Percentiles rank a stretch among this genome's conserved stretches.
Conservation (phyloP, 2,797 vertebrate species). For the Trematomus bernacchii region DNA sequence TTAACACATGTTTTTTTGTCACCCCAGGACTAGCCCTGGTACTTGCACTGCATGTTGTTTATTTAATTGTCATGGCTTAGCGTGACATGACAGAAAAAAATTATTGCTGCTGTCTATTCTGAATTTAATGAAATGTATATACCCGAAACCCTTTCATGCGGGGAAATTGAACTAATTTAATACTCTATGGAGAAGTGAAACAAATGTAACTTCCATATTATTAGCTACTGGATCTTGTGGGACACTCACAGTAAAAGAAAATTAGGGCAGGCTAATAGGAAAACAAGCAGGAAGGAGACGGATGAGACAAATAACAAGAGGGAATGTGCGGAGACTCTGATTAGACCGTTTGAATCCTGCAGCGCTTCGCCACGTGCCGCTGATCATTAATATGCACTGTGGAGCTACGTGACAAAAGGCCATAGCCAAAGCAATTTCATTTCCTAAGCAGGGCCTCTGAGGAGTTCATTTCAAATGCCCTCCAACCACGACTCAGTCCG, state of each 20-base stretch:
- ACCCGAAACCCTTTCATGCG: no score
- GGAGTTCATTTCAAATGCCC: slow-evolving; percentile 81
- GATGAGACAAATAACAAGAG: slow-evolving; percentile 23
- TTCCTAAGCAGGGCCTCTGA: slow-evolving; percentile 73
- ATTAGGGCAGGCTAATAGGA: slow-evolving; percentile 21
- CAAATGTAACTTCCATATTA: background rate
- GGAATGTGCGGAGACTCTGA: slow-evolving; percentile 28
- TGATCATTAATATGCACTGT: slow-evolving; percentile 79
- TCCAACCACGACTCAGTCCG: slow-evolving; percentile 70
- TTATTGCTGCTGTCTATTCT: no score
- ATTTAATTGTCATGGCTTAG: no score
- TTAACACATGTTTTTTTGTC: no score
- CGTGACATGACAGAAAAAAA: no score
- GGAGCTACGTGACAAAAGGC: slow-evolving; percentile 68
- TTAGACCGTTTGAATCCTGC: slow-evolving; percentile 43
- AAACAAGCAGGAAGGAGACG: slow-evolving; percentile 30
- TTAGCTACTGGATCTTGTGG: slow-evolving; percentile 1
- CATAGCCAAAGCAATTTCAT: slow-evolving; percentile 78
- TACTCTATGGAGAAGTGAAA: slow-evolving; percentile 5
- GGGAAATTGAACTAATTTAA: background rate
- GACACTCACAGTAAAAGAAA: slow-evolving; percentile 12
- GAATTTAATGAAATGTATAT: no score
- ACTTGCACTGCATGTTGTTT: no score
- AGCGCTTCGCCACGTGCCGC: slow-evolving; percentile 35
- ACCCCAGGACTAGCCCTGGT: no score